Base-by-base conservation (phyloP, 2,797 vertebrate species). In the Vespertilio murinus region DNA sequence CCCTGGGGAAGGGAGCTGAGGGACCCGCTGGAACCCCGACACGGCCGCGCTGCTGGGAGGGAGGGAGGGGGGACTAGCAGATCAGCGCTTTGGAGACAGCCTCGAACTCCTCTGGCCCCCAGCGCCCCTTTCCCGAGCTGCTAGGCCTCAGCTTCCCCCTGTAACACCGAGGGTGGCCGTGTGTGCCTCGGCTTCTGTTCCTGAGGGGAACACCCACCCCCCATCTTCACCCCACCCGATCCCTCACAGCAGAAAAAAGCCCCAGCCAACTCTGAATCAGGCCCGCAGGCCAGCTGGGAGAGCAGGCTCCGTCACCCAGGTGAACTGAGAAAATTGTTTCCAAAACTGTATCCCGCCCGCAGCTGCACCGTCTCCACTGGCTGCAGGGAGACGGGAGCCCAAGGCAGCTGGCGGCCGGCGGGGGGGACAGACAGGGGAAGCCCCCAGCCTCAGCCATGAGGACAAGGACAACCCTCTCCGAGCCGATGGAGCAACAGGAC, bases 391-490 rank as follows among this genome's bases (percentile, higher is more conserved):
- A 0, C 0, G 0, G 3, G 17, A 6, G 10, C 45, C 81, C 13
- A 12, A 5, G 6, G 13, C 3, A 8, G 30, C 14, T 4, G 22
- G 2, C 0, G 18, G 45, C 18, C 11, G 1, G 3, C 3, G 10
- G 45, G n/a, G 9, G 12, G 22, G 23, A n/a, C n/a, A n/a, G n/a
- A n/a, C n/a, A n/a, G 42, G 8, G 42, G 8, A 42, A 42, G 8
- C n/a, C n/a, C n/a, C n/a, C n/a, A n/a, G n/a, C n/a, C n/a, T n/a
- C n/a, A n/a, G n/a, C n/a, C n/a, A n/a, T n/a, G n/a, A n/a, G n/a
- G n/a, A n/a, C n/a, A n/a, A n/a, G n/a, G n/a, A n/a, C n/a, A n/a
- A n/a, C n/a, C n/a, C n/a, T n/a, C n/a, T n/a, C n/a, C n/a, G n/a
- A n/a, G n/a, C n/a, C n/a, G n/a, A n/a, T n/a, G n/a, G n/a, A n/a